Conservation (phyloP, 2,797 vertebrate genomes). For the Eurystomus glaucurus region DNA sequence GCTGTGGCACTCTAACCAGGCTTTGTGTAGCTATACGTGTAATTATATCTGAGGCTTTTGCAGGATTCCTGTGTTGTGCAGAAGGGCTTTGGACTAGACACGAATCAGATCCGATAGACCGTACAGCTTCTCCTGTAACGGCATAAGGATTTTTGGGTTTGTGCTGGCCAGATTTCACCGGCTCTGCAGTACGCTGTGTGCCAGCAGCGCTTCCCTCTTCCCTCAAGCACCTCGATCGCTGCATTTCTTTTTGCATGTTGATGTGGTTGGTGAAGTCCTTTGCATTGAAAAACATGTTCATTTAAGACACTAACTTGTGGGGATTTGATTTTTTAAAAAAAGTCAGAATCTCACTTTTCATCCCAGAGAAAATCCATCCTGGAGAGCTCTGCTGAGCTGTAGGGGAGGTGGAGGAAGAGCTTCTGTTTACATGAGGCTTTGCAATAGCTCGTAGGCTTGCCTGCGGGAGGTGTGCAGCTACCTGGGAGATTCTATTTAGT, state of each 20-base stretch:
- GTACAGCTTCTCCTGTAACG: background rate
- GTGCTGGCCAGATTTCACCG: background rate
- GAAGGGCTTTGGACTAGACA: background rate
- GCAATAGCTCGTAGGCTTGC: background rate
- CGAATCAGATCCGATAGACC: background rate
- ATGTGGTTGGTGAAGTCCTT: background rate
- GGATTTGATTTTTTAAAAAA: background rate
- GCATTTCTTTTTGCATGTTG: background rate
- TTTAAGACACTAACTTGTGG: background rate
- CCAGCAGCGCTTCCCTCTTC: background rate
- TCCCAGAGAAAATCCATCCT: background rate
- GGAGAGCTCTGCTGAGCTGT: background rate
- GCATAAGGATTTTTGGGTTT: background rate
- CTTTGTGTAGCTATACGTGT: background rate
- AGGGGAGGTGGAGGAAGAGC: background rate
- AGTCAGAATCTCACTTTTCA: background rate
- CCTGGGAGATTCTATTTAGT: background rate
- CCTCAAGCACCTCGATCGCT: background rate
- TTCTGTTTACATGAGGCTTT: background rate
- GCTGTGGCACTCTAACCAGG: background rate
- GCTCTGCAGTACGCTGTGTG: accelerated
- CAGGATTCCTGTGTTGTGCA: background rate
- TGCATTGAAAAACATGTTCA: background rate
- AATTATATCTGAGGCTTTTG: background rate
- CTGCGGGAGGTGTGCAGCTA: background rate